Conservation (phyloP, 2,113 vertebrate genomes). For the Progne subis region DNA sequence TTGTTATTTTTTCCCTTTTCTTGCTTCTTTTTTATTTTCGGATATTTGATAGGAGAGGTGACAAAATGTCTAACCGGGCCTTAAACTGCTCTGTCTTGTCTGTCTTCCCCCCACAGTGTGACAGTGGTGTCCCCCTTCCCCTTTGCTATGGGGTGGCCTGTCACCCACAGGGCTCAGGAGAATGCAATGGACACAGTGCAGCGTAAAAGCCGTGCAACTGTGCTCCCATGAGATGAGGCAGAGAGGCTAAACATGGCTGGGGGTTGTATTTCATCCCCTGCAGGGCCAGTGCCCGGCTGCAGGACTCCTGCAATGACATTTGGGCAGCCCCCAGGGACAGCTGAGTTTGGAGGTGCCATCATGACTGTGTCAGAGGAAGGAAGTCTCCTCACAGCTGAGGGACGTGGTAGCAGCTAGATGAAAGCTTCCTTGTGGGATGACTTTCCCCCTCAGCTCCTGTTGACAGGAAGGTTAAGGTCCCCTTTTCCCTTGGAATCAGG, state of each 20-base stretch:
- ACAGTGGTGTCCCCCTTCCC: not conserved
- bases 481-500: not conserved
- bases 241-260: not conserved
- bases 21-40: not conserved
- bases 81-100: not conserved
- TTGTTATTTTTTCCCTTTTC: not conserved
- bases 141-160: not conserved
- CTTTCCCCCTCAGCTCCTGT: not conserved
- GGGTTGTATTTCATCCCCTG: not conserved
- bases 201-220: not conserved
- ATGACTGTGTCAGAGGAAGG: not conserved
- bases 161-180: rapidly evolving
- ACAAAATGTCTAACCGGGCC: not conserved
- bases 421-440: not conserved
- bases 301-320: not conserved
- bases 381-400: not conserved
- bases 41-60: not conserved
- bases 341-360: not conserved
- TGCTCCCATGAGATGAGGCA: rapidly evolving
- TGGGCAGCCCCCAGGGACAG: not conserved
- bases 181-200: rapidly evolving
- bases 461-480: not conserved
- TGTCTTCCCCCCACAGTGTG: not conserved
- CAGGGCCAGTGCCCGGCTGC: not conserved
- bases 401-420: not conserved